Percentiles rank a stretch among this genome's conserved stretches.
These are phyloP conservation scores for Sinella curviseta DNA, from an alignment of 1,140 invertebrate genomes.

Conservation along the genomic window DNA sequence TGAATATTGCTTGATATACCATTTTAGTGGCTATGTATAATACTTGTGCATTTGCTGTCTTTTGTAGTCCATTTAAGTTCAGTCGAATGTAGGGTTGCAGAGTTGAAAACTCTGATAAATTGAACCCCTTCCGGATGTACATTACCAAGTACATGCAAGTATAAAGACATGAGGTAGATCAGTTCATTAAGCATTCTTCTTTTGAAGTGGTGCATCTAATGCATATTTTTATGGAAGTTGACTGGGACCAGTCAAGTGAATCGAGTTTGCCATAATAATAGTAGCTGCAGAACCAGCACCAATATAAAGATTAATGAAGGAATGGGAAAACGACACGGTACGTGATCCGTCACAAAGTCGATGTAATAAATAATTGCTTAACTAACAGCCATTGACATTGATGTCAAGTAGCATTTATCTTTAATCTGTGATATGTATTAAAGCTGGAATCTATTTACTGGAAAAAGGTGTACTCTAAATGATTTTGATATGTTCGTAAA, in stretches of 20 bases:
- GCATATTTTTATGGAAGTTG: background rate
- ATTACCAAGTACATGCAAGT: background rate
- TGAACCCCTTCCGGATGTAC: background rate
- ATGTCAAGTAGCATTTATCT: no score
- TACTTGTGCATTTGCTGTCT: no score
- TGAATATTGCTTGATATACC: no score
- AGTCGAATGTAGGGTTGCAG: no score
- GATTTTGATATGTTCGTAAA: no score
- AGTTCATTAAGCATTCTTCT: background rate
- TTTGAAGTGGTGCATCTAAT: background rate
- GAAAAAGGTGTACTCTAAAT: no score
- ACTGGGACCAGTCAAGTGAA: background rate
- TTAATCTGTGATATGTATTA: no score
- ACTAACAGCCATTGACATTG: background rate
- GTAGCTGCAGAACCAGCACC: background rate
- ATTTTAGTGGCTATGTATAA: no score
- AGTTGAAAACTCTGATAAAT: no score
- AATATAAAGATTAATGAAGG: background rate
- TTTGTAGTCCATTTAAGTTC: no score
- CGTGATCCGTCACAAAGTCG: background rate
- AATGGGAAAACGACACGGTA: background rate
- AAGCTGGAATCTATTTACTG: no score
- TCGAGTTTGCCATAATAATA: no score
- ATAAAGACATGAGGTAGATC: background rate
- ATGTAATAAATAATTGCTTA: background rate